Conservation (phyloP, 2,888 invertebrate genomes). For the Platerodrilus igneus region DNA sequence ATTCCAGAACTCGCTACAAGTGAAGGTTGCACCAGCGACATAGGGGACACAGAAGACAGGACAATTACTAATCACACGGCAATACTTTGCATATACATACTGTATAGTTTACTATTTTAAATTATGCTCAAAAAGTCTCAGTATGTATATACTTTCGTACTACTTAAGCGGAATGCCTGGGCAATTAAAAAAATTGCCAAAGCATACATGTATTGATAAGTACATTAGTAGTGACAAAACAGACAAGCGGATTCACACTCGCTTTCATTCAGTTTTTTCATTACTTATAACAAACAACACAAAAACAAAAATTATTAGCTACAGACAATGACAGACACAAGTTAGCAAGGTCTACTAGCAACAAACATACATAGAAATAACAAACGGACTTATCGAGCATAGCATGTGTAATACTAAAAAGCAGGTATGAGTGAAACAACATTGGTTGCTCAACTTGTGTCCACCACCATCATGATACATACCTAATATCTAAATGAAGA, state of each 20-base stretch:
- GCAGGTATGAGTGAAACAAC: constrained; percentile 37
- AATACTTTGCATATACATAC: constrained; percentile 38
- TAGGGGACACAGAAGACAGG: constrained; percentile 63
- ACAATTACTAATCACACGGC: constrained; percentile 51
- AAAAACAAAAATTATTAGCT: constrained; percentile 42
- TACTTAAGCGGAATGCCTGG: constrained; percentile 37
- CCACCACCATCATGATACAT: constrained; percentile 48
- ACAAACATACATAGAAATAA: constrained; percentile 30
- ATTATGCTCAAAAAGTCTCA: constrained; percentile 4
- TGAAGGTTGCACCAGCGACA: constrained; percentile 58
- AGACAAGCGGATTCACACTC: constrained; percentile 32
- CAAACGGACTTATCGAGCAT: constrained; percentile 30
- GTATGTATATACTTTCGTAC: constrained; percentile 35
- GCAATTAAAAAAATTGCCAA: constrained; percentile 23
- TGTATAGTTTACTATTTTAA: constrained; percentile 8
- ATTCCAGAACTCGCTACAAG: constrained; percentile 95
- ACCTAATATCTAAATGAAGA: constrained; percentile 42
- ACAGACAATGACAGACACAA: constrained; percentile 53
- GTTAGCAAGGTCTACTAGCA: constrained; percentile 44
- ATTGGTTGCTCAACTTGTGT: constrained; percentile 48
- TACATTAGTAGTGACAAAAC: constrained; percentile 28
- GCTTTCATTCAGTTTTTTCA: constrained; percentile 21
- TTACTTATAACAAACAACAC: constrained; percentile 43
- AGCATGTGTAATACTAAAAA: constrained; percentile 31
- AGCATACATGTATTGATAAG: constrained; percentile 26